Evolutionary conservation across 2,113 vertebrate genomes (phyloP), one percentile per base, ranked within the genome.

Genomic region (Brachionichthys hirsutus): DNA sequence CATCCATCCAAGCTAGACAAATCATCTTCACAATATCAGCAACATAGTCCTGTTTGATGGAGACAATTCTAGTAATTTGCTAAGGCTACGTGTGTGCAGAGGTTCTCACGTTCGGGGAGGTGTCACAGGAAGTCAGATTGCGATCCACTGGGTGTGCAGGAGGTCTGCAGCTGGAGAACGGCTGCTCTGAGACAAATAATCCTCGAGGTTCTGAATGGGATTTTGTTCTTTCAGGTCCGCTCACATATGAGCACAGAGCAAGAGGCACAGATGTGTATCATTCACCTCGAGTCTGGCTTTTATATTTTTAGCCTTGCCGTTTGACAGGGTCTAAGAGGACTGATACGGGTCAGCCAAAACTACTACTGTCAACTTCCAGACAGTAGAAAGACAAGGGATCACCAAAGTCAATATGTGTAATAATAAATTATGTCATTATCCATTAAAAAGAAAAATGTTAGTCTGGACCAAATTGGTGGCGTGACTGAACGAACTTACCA

Each of bases 121-220:
- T 88, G 88, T 86, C 77, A 68, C 67, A 56, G 73, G 83, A 85
- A 82, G 79, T 74, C 62, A 76, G 80, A 81, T 69, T 56, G 46
- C 62, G 60, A 83, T 87, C 83, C 78, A 41, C 51, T n/a, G 67
- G 80, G 74, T 50, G 78, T 81, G 77, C 74, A 47, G 71, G 62
- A 66, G 72, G 66, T 60, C 71, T 77, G 73, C 83, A 85, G 86
- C 85, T 89, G 88, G 83, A 85, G 67, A 66, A 55, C 45, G 69
- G 72, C 85, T 85, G 82, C 82, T 78, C 54, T 50, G 30, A 79
- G 79, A 65, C 54, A 42, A 19, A 41, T 84, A 84, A 87, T 82
- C 87, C 83, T 74, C 46, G 0, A 53, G 73, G 82, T 51, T 78
- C 84, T 76, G 70, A 49, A 59, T 64, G 62, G 64, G 82, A 82